Conservation (phyloP, 2,888 invertebrate species). For the Lasioglossum oenotherae region DNA sequence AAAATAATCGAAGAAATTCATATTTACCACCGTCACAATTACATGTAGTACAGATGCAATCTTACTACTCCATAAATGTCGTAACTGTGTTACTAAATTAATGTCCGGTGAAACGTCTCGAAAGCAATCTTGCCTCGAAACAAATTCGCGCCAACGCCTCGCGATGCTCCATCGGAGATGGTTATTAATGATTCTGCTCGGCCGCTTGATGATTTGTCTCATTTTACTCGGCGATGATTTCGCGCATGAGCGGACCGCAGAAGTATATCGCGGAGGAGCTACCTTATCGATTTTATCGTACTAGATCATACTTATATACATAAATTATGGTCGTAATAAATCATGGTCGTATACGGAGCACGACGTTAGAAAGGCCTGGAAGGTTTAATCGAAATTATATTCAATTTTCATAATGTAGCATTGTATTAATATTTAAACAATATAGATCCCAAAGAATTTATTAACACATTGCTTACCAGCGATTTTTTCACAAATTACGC, state of each 20-base stretch:
- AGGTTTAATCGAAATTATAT: background rate
- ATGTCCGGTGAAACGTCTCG: conserved; percentile 12
- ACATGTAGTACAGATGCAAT: background rate
- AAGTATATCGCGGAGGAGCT: conserved; percentile 42
- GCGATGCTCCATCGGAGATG: conserved; percentile 27
- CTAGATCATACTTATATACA: conserved; percentile 16
- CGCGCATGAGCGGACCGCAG: conserved; percentile 40
- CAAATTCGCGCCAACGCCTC: conserved; percentile 48
- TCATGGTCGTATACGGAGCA: background rate
- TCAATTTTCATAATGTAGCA: too few species aligned
- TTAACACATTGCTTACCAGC: too few species aligned
- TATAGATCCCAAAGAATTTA: too few species aligned
- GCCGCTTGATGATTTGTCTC: conserved; percentile 42
- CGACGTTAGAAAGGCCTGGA: background rate
- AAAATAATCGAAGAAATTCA: background rate
- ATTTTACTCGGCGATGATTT: conserved; percentile 45
- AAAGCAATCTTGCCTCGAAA: conserved; percentile 49
- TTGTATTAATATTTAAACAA: too few species aligned
- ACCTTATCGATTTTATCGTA: conserved; percentile 53
- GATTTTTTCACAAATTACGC: too few species aligned
- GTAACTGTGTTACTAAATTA: background rate
- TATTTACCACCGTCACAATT: background rate
- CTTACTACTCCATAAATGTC: background rate
- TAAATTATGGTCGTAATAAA: background rate
- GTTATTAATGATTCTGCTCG: conserved; percentile 66